Conservation (phyloP, 1,140 invertebrate genomes). For the Hyposmocoma kahamanoa region DNA sequence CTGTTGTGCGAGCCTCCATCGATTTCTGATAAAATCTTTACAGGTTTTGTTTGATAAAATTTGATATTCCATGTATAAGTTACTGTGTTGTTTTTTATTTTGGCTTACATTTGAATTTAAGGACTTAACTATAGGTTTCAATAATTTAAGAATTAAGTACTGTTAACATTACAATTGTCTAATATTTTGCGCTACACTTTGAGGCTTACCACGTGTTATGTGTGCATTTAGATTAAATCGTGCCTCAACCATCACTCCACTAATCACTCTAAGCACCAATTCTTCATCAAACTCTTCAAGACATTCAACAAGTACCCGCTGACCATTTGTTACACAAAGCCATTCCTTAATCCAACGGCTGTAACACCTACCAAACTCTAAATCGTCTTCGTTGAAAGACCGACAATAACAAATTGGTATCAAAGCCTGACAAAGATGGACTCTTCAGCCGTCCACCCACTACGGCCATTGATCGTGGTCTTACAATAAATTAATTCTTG, state of each 20-base stretch:
- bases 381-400: slow-evolving; percentile 57
- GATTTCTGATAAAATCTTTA: slow-evolving; percentile 42
- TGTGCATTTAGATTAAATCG: too few relatives aligned
- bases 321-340: too few relatives aligned
- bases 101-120: too few relatives aligned
- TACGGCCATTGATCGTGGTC: slow-evolving; percentile 52
- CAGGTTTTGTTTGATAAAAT: slow-evolving; percentile 29
- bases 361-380: slow-evolving; percentile 62
- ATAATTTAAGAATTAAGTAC: too few relatives aligned
- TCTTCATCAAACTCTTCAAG: too few relatives aligned
- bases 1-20: slow-evolving; percentile 31
- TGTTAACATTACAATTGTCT: too few relatives aligned
- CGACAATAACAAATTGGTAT: slow-evolving; percentile 71
- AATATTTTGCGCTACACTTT: too few relatives aligned
- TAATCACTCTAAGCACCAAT: too few relatives aligned
- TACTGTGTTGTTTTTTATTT: background rate
- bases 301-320: too few relatives aligned
- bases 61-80: background rate
- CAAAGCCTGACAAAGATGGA: slow-evolving; percentile 71
- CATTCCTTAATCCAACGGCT: slow-evolving; percentile 15
- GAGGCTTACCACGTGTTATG: too few relatives aligned
- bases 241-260: too few relatives aligned
- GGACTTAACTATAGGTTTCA: too few relatives aligned
- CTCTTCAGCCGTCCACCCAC: slow-evolving; percentile 70
- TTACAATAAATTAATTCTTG: slow-evolving; percentile 70